Evolutionary conservation across 1,140 invertebrate species (phyloP), one percentile per base, ranked within the genome.

Genomic region (Littorina saxatilis): DNA sequence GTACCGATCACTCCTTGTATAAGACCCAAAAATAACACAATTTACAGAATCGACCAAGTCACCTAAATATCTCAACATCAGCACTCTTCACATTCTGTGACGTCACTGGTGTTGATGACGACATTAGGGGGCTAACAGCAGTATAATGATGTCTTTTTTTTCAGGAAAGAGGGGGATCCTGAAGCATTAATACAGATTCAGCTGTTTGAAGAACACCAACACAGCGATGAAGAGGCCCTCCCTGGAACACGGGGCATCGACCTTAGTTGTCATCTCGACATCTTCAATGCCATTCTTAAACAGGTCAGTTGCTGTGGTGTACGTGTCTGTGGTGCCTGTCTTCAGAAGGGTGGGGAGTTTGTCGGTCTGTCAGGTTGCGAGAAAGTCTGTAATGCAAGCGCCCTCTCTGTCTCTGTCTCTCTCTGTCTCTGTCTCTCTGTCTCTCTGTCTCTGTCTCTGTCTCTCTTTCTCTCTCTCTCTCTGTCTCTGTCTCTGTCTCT

Each of bases 231-330:
- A n/a, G 90, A 90, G 50, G 84, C 88, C 50, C 83, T 91, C 40
- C 87, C 88, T 17, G 88, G 87, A 7, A 80, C 87, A 15, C 86
- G 86, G 61, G 88, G 87, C 7, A 86, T 92, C 40, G 91, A 92
- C 73, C 83, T 92, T 1, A 89, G 86, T 83, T 86, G 85, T 43
- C 87, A 88, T 23, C 52, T 90, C 20, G 90, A 91, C 77, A 86
- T 92, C 27, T 92, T 92, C 83, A 82, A 91, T 47, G 88, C 91
- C 5, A 87, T 92, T 63, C 87, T 83, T 73, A 90, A 88, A 83
- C 89, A 91, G 88, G 91, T 92, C 7, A 68, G 35, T 5, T 3
- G 23, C 32, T 9, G 4, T n/a, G 9, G 9, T 20, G 9, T 50
- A 20, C 47, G 9, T 11, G 47, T 20, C 47, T 20, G 9, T 20